Evolutionary conservation across 2,888 invertebrate species (phyloP), one percentile per base, ranked within the genome.

Genomic region (Odontocerum albicorne): DNA sequence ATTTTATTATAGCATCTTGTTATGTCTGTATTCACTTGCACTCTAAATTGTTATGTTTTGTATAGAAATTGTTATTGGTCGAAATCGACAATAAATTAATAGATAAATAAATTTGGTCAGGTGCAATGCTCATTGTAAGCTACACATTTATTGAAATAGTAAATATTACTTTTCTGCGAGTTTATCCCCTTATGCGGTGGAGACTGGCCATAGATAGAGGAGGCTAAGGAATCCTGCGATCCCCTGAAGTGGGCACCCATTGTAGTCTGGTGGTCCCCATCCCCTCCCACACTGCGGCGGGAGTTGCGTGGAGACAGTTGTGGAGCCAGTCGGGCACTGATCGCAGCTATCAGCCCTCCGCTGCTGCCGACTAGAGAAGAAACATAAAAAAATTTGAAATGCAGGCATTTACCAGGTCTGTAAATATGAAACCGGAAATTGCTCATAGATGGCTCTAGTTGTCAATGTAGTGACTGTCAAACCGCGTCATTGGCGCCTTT

Each of bases 241-340:
- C 44, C 46, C 21, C 52, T 36, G n/a, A 49, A 32, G 8, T 27
- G 40, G 42, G 13, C 19, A 3, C 19, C 10, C 15, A n/a, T n/a
- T n/a, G 15, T n/a, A 38, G 39, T 19, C 13, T 13, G 15, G 8
- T 40, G 33, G 35, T 47, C 57, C 10, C 53, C 50, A 8, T 64
- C 65, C 1, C 63, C 66, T 62, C 77, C 75, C 17, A 73, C 70
- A 63, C 77, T 75, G 4, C 84, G 72, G 1, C 84, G 69, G 0
- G 77, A 66, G 2, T 79, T 72, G 1, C 82, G 71, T 17, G 85
- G 84, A 1, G 84, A 82, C 50, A 83, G 67, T 62, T 78, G 82
- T 6, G 85, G 85, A 10, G 82, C 79, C 22, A 88, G 69, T 64
- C 87, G 86, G 0, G 88, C 87, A 65, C 86, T 87, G 32, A 89